These are phyloP conservation scores for Schizaphis graminum DNA, from an alignment of 2,888 invertebrate genomes.

Conservation along the genomic window DNA sequence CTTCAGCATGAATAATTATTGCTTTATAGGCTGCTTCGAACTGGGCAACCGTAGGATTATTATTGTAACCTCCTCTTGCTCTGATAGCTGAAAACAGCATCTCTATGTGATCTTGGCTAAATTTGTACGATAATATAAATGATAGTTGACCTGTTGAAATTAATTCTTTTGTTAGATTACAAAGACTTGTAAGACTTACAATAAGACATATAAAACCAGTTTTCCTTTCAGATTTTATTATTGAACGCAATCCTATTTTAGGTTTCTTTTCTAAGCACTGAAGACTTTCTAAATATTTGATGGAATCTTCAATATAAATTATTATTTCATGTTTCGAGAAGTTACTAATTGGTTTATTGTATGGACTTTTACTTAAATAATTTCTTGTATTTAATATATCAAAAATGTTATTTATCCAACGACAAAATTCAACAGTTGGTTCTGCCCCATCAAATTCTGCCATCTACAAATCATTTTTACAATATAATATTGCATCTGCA, in stretches of 20 bases:
- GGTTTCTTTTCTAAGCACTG: background rate
- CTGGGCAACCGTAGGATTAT: constrained; percentile 40
- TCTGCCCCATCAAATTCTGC: background rate
- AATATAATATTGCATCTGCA: constrained; percentile 6
- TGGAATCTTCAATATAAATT: constrained; percentile 6
- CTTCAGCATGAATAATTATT: constrained; percentile 27
- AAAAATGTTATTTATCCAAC: constrained; percentile 21
- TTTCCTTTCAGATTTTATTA: background rate
- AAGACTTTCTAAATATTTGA: background rate
- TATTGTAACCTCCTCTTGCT: constrained; percentile 40
- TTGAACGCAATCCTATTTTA: background rate
- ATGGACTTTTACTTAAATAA: background rate
- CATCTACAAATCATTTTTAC: background rate
- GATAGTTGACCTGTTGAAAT: background rate
- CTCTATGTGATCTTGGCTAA: constrained; percentile 7
- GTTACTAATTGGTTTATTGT: background rate
- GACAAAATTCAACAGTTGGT: constrained; percentile 11
- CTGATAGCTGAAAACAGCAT: background rate
- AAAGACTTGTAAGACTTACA: background rate
- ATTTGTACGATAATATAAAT: background rate
- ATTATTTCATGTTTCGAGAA: background rate
- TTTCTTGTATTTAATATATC: constrained; percentile 19
- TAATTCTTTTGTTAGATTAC: background rate
- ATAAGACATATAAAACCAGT: constrained; percentile 15
- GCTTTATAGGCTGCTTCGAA: constrained; percentile 20